Conservation (phyloP, 2,888 invertebrate species). For the Noctua janthe region DNA sequence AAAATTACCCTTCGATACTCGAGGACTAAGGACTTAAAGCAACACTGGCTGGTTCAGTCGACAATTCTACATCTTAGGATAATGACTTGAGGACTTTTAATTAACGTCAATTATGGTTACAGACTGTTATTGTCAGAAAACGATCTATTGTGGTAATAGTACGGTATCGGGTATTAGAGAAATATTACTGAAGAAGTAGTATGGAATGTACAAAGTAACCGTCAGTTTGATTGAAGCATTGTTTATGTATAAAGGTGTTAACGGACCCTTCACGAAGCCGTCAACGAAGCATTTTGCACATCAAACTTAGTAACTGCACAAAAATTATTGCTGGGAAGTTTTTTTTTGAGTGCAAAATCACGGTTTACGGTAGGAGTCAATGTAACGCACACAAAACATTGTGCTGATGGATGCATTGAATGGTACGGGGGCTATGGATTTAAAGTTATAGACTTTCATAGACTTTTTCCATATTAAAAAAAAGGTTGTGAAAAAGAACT, state of each 20-base stretch:
- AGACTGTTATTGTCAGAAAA: too few species aligned
- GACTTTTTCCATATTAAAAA: too few species aligned
- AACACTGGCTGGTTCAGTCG: neutral
- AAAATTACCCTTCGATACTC: neutral
- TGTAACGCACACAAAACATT: neutral
- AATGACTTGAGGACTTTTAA: neutral
- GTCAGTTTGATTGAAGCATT: neutral
- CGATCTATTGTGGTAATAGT: conserved; percentile 4
- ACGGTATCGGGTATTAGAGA: conserved; percentile 5
- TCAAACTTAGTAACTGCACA: too few species aligned
- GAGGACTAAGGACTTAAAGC: neutral
- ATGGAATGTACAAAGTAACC: neutral
- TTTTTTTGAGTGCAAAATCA: too few species aligned
- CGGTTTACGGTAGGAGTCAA: neutral
- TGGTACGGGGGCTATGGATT: neutral
- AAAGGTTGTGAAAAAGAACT: too few species aligned
- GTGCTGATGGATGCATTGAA: neutral
- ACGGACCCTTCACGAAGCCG: neutral
- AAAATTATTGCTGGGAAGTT: too few species aligned
- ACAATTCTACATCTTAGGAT: neutral
- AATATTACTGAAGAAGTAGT: neutral
- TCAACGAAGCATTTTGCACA: too few species aligned
- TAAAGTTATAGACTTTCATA: too few species aligned
- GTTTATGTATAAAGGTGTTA: neutral
- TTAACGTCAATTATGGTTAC: conserved; percentile 14